Conservation (phyloP, 2,113 vertebrate genomes). For the Phodopus roborovskii region DNA sequence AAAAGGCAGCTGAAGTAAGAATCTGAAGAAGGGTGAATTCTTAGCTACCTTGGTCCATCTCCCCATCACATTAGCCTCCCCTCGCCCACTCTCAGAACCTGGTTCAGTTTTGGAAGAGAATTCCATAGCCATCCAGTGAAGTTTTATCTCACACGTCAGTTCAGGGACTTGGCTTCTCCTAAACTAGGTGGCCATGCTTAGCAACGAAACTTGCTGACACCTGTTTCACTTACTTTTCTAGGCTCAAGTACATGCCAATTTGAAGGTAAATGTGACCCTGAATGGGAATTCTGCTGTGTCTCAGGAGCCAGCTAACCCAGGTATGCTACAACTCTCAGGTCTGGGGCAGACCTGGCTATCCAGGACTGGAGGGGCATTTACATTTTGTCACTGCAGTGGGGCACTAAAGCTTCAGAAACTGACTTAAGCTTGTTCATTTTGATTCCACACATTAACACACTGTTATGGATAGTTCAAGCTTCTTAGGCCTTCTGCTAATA, state of each 20-base stretch:
- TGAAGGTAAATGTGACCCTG: background rate
- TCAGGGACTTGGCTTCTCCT: background rate
- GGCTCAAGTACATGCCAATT: slow-evolving; percentile 72
- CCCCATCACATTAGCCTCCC: background rate
- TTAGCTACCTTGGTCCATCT: background rate
- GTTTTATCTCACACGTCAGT: background rate
- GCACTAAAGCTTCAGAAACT: background rate
- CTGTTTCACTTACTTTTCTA: slow-evolving; percentile 7
- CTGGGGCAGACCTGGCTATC: background rate
- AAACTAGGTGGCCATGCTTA: background rate
- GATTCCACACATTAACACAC: background rate
- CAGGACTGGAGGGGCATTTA: background rate
- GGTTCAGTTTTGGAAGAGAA: background rate
- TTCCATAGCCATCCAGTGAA: background rate
- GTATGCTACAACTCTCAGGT: background rate
- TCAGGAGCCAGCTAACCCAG: background rate
- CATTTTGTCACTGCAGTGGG: background rate
- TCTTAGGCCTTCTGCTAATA: too few relatives aligned
- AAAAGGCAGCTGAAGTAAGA: background rate
- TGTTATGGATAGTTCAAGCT: background rate
- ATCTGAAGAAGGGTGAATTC: background rate
- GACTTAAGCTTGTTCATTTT: background rate
- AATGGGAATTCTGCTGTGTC: background rate
- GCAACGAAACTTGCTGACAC: background rate
- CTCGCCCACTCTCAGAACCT: background rate